Evolutionary conservation across 2,113 vertebrate genomes (phyloP).

Genomic region (Ictalurus furcatus): DNA sequence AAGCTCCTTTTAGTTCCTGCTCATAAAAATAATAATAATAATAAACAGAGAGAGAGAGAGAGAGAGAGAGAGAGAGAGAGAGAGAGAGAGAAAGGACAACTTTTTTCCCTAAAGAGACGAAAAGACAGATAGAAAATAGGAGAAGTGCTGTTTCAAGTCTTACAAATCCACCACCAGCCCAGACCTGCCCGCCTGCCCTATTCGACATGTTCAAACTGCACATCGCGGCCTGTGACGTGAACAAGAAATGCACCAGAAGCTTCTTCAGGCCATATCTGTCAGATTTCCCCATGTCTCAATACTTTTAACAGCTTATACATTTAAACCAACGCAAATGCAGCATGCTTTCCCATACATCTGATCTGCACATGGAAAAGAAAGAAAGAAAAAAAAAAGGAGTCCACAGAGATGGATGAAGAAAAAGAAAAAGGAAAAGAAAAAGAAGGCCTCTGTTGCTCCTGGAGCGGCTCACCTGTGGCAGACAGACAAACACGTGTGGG

Average conservation of each 20-base stretch:
- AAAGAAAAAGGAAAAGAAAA: not conserved
- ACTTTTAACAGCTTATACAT: not conserved
- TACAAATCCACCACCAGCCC: constrained; percentile 32
- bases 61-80: no score
- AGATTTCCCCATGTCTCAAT: not conserved
- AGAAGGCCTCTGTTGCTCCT: no score
- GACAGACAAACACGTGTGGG: constrained; percentile 11
- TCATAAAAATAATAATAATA: not conserved
- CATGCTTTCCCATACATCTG: not conserved
- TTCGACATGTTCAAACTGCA: constrained; percentile 33
- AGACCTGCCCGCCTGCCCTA: constrained; percentile 26
- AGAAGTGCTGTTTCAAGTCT: not conserved
- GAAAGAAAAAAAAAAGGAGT: not conserved
- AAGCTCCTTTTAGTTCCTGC: not conserved
- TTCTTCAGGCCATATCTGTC: not conserved
- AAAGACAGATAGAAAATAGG: not conserved
- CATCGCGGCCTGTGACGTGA: constrained; percentile 15
- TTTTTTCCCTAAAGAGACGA: not conserved
- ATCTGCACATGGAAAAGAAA: not conserved
- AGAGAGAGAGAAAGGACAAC: not conserved
- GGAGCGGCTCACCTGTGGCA: constrained; percentile 32
- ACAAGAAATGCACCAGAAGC: constrained; percentile 25
- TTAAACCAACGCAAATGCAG: not conserved
- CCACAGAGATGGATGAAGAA: not conserved
- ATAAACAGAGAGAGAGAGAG: no score